A percentile compares a stretch with the other conserved stretches of the same genome.
Evolutionary conservation across 2,797 vertebrate genomes (phyloP).

Genomic region (Lutjanus argentimaculatus): DNA sequence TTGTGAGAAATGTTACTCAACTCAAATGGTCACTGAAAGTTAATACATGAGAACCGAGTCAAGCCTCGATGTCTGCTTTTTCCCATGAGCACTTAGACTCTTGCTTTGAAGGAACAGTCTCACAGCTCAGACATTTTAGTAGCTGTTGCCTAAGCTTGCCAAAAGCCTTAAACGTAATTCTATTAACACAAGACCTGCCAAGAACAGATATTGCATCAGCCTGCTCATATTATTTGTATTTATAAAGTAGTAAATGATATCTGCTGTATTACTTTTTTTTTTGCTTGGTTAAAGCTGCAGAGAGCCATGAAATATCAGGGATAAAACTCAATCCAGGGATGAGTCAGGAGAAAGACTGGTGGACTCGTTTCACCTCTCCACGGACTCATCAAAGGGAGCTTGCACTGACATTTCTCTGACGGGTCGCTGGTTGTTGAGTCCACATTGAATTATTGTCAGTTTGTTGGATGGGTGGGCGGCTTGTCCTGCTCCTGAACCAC

Average conservation of each 20-base stretch:
- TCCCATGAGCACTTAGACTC: neutral
- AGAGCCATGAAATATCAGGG: neutral
- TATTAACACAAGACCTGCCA: neutral
- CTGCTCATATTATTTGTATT: neutral
- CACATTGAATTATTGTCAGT: conserved; percentile 11
- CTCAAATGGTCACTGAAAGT: neutral
- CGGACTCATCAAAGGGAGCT: conserved; percentile 9
- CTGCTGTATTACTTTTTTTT: neutral
- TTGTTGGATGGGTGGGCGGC: neutral
- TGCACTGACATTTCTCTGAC: conserved; percentile 16
- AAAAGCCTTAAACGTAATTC: conserved; percentile 3
- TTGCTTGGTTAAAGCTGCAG: neutral
- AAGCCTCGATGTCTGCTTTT: neutral
- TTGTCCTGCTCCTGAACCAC: conserved; percentile 16
- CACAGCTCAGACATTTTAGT: neutral
- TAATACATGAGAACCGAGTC: neutral
- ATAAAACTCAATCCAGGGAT: neutral
- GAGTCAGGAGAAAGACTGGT: neutral
- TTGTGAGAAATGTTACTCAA: no score
- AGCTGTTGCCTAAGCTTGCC: neutral
- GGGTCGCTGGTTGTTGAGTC: conserved; percentile 7
- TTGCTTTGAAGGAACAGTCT: neutral
- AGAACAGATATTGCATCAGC: neutral
- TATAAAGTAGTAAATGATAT: neutral
- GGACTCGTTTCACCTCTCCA: conserved; percentile 38